Evolutionary conservation across 2,888 invertebrate species (phyloP).

Genomic region (Automeris io): DNA sequence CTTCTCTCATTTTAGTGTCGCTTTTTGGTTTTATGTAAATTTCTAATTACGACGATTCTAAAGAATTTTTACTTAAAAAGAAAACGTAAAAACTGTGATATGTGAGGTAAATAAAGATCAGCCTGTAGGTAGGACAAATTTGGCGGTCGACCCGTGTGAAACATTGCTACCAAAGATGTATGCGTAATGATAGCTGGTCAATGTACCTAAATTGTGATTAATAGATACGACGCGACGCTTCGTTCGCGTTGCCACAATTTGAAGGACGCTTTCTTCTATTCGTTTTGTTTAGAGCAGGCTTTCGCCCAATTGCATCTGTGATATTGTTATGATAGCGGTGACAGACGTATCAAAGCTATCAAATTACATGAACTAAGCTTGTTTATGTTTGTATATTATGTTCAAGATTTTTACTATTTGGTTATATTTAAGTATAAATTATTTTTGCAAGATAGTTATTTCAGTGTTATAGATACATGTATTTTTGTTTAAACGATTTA

Average conservation of each 20-base stretch:
- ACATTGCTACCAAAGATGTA: conserved; percentile 47
- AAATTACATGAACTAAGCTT: conserved; percentile 4
- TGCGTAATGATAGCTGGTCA: conserved; percentile 56
- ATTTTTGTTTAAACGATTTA: too few relatives aligned
- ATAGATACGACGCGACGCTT: conserved; percentile 33
- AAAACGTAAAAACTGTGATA: too few relatives aligned
- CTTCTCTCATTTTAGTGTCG: too few relatives aligned
- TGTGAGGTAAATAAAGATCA: conserved; percentile 20
- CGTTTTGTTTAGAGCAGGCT: conserved; percentile 21
- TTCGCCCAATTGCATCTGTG: conserved; percentile 30
- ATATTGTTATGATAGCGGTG: conserved; percentile 29
- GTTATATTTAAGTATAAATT: too few relatives aligned
- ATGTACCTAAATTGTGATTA: conserved; percentile 72
- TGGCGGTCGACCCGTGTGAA: conserved; percentile 47
- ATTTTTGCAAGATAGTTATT: too few relatives aligned
- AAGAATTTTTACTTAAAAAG: too few relatives aligned
- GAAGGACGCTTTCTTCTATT: conserved; percentile 22
- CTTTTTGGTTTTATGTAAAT: neutral
- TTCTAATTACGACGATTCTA: too few relatives aligned
- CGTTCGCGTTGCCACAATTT: conserved; percentile 13
- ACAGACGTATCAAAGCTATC: conserved; percentile 7
- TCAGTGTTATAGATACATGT: too few relatives aligned
- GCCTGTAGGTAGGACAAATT: conserved; percentile 32
- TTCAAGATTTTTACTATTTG: too few relatives aligned
- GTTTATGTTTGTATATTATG: neutral